phyloP scores from a whole-genome alignment of 2,888 invertebrate genomes.

The Aleiodes testaceus region DNA sequence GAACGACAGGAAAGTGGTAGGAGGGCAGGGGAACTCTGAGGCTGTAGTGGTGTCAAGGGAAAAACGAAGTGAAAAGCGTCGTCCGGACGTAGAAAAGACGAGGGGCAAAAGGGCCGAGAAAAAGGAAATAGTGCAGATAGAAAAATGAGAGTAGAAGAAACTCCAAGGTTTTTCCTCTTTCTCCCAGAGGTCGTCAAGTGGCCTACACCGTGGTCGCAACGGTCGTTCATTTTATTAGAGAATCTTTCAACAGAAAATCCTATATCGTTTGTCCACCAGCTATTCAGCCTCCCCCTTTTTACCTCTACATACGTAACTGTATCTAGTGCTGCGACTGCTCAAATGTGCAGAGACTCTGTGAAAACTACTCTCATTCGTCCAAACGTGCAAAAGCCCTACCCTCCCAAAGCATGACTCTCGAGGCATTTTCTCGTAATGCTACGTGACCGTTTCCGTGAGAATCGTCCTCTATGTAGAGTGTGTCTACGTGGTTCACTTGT shows the following conservation, averaged over 20 bases:
- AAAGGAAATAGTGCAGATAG: slow-evolving; percentile 46
- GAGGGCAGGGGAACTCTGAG: slow-evolving; percentile 42
- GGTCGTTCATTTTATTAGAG: slow-evolving; percentile 68
- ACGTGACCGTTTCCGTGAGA: background rate
- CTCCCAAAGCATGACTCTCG: background rate
- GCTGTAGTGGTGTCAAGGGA: slow-evolving; percentile 31
- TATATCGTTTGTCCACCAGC: slow-evolving; percentile 66
- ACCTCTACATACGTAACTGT: slow-evolving; percentile 36
- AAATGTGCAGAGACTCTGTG: too few species aligned
- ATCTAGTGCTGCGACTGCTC: too few species aligned
- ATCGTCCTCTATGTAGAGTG: too few species aligned
- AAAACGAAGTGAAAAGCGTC: slow-evolving; percentile 48
- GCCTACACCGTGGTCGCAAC: slow-evolving; percentile 54
- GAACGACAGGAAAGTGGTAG: slow-evolving; percentile 47
- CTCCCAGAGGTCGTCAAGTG: slow-evolving; percentile 60
- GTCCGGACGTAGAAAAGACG: slow-evolving; percentile 41
- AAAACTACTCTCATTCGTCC: too few species aligned
- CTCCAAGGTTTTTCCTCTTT: background rate
- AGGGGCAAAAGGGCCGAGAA: slow-evolving; percentile 49
- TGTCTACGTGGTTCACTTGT: too few species aligned
- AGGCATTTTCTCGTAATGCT: slow-evolving; percentile 4
- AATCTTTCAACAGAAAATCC: slow-evolving; percentile 66
- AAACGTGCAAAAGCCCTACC: too few species aligned
- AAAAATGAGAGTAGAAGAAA: slow-evolving; percentile 48
- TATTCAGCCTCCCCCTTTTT: slow-evolving; percentile 54